A percentile compares a stretch with the other conserved stretches of the same genome.
These are phyloP conservation scores for Acanthornis magna DNA, from an alignment of 2,797 vertebrate species.

Conservation along the genomic window DNA sequence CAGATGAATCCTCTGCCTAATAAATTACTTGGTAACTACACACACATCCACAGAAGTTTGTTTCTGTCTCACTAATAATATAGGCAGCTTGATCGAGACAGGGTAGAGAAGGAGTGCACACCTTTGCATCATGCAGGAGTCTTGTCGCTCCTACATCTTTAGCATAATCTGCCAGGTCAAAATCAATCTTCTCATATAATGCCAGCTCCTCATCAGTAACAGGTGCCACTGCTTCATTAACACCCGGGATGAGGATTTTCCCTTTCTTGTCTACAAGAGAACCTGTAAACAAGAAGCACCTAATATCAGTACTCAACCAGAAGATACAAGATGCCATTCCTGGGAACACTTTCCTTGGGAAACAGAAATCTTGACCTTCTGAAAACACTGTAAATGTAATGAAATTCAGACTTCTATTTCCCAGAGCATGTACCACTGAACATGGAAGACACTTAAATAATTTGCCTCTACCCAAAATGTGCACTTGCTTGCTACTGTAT, in stretches of 20 bases:
- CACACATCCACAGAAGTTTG: neutral
- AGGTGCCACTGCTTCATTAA: constrained; percentile 82
- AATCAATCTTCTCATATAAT: constrained; percentile 91
- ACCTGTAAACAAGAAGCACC: constrained; percentile 68
- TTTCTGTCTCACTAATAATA: neutral
- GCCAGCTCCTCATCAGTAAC: constrained; percentile 83
- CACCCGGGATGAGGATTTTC: constrained; percentile 86
- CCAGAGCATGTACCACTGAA: neutral
- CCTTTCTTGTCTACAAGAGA: constrained; percentile 85
- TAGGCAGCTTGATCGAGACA: neutral
- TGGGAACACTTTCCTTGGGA: neutral
- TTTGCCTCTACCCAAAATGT: neutral
- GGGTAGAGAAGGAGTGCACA: neutral
- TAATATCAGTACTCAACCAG: neutral
- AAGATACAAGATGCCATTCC: neutral
- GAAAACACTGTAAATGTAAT: neutral
- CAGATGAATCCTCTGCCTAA: neutral
- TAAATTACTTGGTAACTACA: neutral
- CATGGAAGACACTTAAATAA: neutral
- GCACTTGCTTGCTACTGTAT: neutral
- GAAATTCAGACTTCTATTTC: neutral
- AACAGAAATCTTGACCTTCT: neutral
- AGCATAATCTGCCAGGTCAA: constrained; percentile 88
- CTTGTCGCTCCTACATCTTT: constrained; percentile 81
- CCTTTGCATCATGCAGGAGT: constrained; percentile 87